Conservation (phyloP, 2,888 invertebrate genomes). For the Tipula vernalis region DNA sequence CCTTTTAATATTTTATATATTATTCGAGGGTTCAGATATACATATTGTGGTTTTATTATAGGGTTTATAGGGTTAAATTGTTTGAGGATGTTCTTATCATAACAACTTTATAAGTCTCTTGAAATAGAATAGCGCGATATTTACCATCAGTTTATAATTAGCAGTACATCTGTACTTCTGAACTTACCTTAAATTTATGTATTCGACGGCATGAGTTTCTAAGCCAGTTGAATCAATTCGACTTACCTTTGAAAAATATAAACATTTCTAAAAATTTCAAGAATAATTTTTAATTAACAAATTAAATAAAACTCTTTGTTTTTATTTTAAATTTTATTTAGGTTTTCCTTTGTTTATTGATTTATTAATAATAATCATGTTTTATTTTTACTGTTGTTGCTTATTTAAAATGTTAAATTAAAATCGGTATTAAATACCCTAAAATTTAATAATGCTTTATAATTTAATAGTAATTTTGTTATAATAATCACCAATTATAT, state of each 20-base stretch:
- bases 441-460: conserved; percentile 4
- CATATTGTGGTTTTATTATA: too few species aligned
- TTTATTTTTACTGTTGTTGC: neutral
- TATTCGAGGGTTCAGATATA: too few species aligned
- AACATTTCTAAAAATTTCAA: neutral
- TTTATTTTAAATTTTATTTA: neutral
- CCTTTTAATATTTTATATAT: too few species aligned
- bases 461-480: neutral
- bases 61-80: too few species aligned
- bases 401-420: neutral
- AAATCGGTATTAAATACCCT: conserved; percentile 9
- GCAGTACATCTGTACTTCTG: too few species aligned
- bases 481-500: neutral
- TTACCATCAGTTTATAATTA: too few species aligned
- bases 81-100: too few species aligned
- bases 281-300: neutral
- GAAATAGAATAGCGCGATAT: too few species aligned
- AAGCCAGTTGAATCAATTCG: neutral
- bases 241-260: neutral
- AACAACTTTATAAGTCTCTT: too few species aligned
- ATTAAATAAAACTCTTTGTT: neutral
- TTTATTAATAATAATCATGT: neutral
- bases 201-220: too few species aligned
- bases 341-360: neutral
- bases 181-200: too few species aligned